Evolutionary conservation across 2,797 vertebrate genomes (phyloP).

Genomic region (Psittacula derbiana): DNA sequence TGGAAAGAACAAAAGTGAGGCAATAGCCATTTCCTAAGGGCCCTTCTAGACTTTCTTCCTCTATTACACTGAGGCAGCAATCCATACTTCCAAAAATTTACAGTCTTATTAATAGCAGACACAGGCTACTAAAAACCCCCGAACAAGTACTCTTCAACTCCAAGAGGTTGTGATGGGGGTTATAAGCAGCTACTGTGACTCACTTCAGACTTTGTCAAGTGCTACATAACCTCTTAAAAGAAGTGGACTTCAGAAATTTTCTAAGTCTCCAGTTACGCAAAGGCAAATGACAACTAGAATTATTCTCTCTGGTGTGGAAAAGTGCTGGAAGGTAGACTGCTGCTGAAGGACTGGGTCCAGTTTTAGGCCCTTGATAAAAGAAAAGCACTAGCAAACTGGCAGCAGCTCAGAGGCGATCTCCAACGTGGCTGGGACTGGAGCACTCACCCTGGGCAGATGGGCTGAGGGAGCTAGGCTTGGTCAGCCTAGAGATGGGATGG

Average conservation of each 20-base stretch:
- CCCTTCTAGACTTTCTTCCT: background rate
- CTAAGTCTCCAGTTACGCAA: background rate
- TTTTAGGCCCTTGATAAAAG: background rate
- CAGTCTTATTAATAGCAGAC: background rate
- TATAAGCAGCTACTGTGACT: background rate
- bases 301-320: background rate
- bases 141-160: background rate
- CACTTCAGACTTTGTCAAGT: background rate
- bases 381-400: background rate
- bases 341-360: rapidly evolving
- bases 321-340: background rate
- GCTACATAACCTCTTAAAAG: background rate
- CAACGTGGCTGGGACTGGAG: background rate
- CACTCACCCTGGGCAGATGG: rapidly evolving
- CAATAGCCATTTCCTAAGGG: background rate
- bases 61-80: background rate
- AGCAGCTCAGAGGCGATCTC: background rate
- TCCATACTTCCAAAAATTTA: background rate
- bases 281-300: background rate
- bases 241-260: background rate
- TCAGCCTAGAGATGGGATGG: background rate
- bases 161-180: background rate
- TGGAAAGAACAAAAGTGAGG: background rate
- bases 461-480: background rate
- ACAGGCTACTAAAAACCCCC: background rate